phyloP scores from a whole-genome alignment of 1,140 invertebrate genomes.

The Thaumatotibia leucotreta region DNA sequence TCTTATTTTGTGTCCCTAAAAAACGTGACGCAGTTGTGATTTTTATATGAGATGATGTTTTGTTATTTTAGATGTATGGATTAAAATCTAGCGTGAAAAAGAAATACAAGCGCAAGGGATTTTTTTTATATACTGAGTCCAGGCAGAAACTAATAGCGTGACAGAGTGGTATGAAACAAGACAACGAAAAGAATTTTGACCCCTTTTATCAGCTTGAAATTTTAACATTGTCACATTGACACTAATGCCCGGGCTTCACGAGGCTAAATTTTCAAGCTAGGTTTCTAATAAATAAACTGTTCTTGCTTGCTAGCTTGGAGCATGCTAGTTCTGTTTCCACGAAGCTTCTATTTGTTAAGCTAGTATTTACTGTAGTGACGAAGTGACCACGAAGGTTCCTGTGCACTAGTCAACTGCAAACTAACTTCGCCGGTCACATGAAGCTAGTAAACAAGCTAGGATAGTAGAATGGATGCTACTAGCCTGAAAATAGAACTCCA shows the following conservation, averaged over 20 bases:
- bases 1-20: too few relatives aligned
- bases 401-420: slow-evolving; percentile 20
- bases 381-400: background rate
- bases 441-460: slow-evolving; percentile 20
- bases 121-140: too few relatives aligned
- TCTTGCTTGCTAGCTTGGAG: slow-evolving; percentile 15
- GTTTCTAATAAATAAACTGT: background rate
- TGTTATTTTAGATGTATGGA: too few relatives aligned
- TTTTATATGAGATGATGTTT: too few relatives aligned
- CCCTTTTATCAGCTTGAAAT: too few relatives aligned
- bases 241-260: slow-evolving; percentile 10
- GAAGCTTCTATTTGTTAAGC: slow-evolving; percentile 2
- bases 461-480: slow-evolving; percentile 21
- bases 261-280: slow-evolving; percentile 12
- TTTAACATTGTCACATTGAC: too few relatives aligned
- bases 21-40: too few relatives aligned
- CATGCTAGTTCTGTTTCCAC: slow-evolving; percentile 15
- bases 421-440: slow-evolving; percentile 20
- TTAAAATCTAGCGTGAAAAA: too few relatives aligned
- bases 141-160: too few relatives aligned
- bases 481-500: slow-evolving; percentile 16
- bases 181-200: too few relatives aligned
- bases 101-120: too few relatives aligned
- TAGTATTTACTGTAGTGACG: slow-evolving; percentile 3
- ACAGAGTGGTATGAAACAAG: too few relatives aligned